Conservation (phyloP, 1,140 invertebrate species). For the Prorops nasuta region DNA sequence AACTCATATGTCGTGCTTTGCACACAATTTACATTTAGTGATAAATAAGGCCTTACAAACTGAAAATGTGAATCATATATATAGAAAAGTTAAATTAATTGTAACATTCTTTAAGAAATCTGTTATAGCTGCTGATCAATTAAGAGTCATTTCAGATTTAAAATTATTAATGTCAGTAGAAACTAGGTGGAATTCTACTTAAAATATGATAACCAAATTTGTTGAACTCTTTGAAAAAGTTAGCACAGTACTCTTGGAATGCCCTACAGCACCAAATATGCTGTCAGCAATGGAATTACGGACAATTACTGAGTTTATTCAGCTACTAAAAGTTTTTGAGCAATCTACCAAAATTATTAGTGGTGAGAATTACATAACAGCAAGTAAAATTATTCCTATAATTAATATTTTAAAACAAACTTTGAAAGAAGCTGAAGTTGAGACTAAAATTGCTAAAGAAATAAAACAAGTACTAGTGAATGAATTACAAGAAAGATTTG, state of each 20-base stretch:
- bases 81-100: constrained; percentile 36
- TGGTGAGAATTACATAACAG: constrained; percentile 46
- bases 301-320: constrained; percentile 35
- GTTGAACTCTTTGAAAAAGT: constrained; percentile 1
- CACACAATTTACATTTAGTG: constrained; percentile 43
- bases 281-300: constrained; percentile 11
- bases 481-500: constrained; percentile 35
- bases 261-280: neutral
- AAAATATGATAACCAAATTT: constrained; percentile 38
- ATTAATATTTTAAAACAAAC: constrained; percentile 20
- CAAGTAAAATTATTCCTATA: constrained; percentile 48
- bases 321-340: constrained; percentile 48
- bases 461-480: constrained; percentile 18
- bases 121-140: constrained; percentile 20
- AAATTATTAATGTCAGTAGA: constrained; percentile 30
- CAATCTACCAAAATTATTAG: too few relatives aligned
- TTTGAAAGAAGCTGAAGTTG: constrained; percentile 24
- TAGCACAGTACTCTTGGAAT: neutral
- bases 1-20: constrained; percentile 48
- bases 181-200: constrained; percentile 42
- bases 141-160: constrained; percentile 6
- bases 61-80: constrained; percentile 7
- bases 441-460: constrained; percentile 23
- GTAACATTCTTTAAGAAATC: constrained; percentile 33
- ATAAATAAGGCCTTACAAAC: constrained; percentile 1